Conservation (phyloP, 2,797 vertebrate species). For the Manis javanica region DNA sequence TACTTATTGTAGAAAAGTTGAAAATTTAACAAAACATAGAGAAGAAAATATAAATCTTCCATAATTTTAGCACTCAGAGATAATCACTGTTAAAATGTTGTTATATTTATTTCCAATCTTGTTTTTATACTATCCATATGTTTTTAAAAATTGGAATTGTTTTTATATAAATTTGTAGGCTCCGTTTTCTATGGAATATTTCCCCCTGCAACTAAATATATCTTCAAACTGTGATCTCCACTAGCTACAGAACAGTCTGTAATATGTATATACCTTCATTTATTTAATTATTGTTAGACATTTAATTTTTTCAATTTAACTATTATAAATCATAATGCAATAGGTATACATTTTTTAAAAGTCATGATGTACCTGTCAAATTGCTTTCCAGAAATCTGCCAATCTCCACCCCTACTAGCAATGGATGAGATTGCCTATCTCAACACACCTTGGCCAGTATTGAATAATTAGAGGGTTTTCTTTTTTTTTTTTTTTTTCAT, state of each 20-base stretch:
- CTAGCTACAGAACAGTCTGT: neutral
- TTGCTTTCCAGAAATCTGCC: neutral
- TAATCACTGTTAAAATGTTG: neutral
- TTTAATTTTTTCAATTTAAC: neutral
- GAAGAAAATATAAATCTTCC: neutral
- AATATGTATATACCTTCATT: neutral
- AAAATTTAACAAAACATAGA: neutral
- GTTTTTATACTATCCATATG: neutral
- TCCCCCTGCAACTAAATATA: neutral
- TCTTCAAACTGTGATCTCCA: neutral
- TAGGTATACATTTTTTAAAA: neutral
- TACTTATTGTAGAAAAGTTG: neutral
- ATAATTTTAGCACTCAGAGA: neutral
- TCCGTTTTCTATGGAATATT: neutral
- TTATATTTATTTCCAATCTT: neutral
- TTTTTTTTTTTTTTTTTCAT: neutral
- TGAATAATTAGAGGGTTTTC: neutral
- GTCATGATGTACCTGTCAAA: neutral
- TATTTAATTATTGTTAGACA: neutral
- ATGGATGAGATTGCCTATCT: neutral
- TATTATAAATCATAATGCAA: neutral
- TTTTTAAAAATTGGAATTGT: neutral
- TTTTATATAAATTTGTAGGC: neutral
- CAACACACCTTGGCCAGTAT: neutral
- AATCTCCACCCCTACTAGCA: neutral